phyloP scores from a whole-genome alignment of 2,888 invertebrate species.

The Xanthorhoe spadicearia region DNA sequence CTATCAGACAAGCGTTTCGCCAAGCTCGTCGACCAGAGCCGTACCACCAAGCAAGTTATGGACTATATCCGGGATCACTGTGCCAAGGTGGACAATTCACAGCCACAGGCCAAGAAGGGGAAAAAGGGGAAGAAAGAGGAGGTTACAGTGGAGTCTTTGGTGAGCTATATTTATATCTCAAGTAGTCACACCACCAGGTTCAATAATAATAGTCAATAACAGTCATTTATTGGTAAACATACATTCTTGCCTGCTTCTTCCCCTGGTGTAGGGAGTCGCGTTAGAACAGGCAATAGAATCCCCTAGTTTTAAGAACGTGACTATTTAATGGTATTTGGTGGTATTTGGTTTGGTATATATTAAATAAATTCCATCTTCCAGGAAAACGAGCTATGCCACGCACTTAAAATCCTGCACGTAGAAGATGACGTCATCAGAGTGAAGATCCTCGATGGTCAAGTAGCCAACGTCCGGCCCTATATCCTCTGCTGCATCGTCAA shows the following conservation, averaged over 20 bases:
- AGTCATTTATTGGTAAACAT: no score
- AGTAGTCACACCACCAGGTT: no score
- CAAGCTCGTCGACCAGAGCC: conserved; percentile 90
- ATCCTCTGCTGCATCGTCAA: conserved; percentile 90
- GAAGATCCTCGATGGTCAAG: conserved; percentile 82
- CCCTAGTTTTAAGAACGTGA: no score
- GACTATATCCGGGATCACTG: conserved; percentile 91
- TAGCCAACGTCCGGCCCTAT: conserved; percentile 87
- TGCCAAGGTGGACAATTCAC: conserved; percentile 66
- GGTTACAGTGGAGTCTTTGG: conserved; percentile 40
- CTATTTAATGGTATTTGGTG: no score
- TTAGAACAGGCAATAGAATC: no score
- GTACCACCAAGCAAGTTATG: conserved; percentile 88
- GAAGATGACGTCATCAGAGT: conserved; percentile 79
- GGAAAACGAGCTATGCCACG: conserved; percentile 66
- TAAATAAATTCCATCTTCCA: conserved; percentile 34
- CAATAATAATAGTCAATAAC: no score
- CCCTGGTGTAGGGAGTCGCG: no score
- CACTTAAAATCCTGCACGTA: conserved; percentile 75
- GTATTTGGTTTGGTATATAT: no score
- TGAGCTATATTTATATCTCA: conserved; percentile 8
- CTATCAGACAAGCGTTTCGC: conserved; percentile 89
- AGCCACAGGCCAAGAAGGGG: conserved; percentile 62
- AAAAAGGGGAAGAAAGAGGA: conserved; percentile 79
- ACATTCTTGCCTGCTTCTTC: no score